These are phyloP conservation scores for Sarcophilus harrisii DNA, from an alignment of 2,797 vertebrate species.

Conservation along the genomic window DNA sequence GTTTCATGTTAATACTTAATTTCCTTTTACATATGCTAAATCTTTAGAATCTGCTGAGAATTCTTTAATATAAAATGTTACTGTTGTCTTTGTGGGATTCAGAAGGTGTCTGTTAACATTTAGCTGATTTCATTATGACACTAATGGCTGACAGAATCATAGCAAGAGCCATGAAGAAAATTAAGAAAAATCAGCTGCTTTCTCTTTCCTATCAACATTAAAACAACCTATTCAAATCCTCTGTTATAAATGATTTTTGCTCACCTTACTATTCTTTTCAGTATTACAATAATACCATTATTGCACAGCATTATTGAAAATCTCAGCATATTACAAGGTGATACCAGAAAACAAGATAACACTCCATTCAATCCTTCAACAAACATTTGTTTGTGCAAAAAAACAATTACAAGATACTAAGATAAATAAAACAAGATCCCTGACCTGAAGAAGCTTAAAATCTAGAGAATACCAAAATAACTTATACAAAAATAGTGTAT, in stretches of 20 bases:
- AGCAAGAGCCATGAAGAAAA: not conserved
- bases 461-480: not conserved
- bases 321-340: not conserved
- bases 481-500: not conserved
- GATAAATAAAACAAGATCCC: not conserved
- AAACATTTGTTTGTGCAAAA: not conserved
- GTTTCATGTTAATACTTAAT: conserved; percentile 54
- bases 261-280: not conserved
- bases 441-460: not conserved
- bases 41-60: conserved; percentile 40
- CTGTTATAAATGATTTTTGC: not conserved
- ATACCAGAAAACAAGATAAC: not conserved
- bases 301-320: conserved; percentile 11
- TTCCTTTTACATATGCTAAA: conserved; percentile 47
- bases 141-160: conserved; percentile 16
- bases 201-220: not conserved
- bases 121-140: not conserved
- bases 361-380: not conserved
- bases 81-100: conserved; percentile 30
- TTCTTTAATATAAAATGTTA: conserved; percentile 26
- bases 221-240: not conserved
- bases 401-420: not conserved
- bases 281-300: not conserved
- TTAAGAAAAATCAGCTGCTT: not conserved
- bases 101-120: conserved; percentile 23